Percentiles rank a stretch among this genome's conserved stretches.
These are phyloP conservation scores for Pteronotus mesoamericanus DNA, from an alignment of 2,797 vertebrate genomes.

Conservation along the genomic window DNA sequence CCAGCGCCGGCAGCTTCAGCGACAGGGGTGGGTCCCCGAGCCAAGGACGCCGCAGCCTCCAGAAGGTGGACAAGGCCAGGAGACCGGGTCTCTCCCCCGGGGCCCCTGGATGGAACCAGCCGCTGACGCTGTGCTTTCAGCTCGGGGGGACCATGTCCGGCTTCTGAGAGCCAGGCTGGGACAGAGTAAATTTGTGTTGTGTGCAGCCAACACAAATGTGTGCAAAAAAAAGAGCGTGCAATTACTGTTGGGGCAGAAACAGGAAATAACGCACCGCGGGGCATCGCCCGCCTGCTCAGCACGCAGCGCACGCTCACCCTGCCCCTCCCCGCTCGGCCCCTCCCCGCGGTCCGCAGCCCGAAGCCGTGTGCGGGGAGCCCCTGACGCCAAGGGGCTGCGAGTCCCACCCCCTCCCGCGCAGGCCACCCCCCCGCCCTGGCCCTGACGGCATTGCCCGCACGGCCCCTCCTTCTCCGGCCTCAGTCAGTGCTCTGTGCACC, in stretches of 20 bases:
- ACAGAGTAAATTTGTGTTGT: fast-evolving
- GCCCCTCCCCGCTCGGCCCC: too few relatives aligned
- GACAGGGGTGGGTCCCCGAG: fast-evolving
- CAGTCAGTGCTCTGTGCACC: too few relatives aligned
- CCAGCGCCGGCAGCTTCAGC: fast-evolving
- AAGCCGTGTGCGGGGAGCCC: fast-evolving
- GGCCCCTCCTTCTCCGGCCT: background rate
- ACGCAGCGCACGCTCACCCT: too few relatives aligned
- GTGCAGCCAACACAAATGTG: too few relatives aligned
- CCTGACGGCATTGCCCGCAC: fast-evolving
- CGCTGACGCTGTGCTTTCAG: background rate
- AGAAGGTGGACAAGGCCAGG: background rate
- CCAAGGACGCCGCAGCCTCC: fast-evolving
- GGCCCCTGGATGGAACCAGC: background rate
- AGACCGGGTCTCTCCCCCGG: fast-evolving
- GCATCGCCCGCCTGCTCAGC: fast-evolving
- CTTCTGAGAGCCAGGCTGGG: background rate
- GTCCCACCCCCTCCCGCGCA: background rate
- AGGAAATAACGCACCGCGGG: background rate
- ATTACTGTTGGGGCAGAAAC: background rate
- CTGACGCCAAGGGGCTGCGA: background rate
- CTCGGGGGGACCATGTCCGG: fast-evolving
- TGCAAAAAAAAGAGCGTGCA: too few relatives aligned
- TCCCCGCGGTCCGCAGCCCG: too few relatives aligned
- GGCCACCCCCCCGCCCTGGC: fast-evolving